Evolutionary conservation across 2,888 invertebrate genomes (phyloP).

Genomic region (Ctenicera cuprea): DNA sequence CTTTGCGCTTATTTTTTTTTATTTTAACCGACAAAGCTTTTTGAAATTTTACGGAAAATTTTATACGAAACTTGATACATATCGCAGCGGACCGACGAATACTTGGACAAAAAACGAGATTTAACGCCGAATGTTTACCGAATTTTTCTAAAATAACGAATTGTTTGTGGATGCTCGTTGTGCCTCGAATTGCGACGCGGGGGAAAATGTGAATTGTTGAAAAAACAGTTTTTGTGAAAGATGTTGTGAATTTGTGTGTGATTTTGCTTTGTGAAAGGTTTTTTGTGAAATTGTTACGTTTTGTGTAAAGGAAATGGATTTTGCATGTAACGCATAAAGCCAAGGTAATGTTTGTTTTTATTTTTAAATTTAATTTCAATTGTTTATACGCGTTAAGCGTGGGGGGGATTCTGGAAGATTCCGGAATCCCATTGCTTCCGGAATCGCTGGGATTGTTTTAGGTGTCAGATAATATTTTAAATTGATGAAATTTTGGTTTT

Average conservation of each 20-base stretch:
- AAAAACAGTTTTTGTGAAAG: conserved; percentile 36
- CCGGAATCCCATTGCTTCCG: no score
- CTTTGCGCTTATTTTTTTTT: conserved; percentile 36
- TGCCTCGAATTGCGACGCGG: conserved; percentile 35
- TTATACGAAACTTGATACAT: conserved; percentile 26
- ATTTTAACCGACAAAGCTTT: conserved; percentile 16
- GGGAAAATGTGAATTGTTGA: conserved; percentile 44
- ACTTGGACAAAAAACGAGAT: neutral
- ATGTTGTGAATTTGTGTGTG: conserved; percentile 43
- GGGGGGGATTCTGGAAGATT: neutral
- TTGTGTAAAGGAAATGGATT: conserved; percentile 40
- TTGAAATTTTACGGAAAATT: conserved; percentile 22
- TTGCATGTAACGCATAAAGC: conserved; percentile 43
- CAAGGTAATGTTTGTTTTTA: conserved; percentile 22
- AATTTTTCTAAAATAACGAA: conserved; percentile 22
- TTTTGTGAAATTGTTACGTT: conserved; percentile 7
- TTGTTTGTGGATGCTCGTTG: conserved; percentile 30
- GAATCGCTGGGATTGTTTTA: no score
- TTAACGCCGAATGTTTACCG: neutral
- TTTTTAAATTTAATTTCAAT: neutral
- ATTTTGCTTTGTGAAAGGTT: conserved; percentile 21
- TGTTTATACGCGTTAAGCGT: neutral
- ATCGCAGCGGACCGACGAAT: conserved; percentile 11
- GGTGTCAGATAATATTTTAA: no score
- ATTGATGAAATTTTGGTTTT: no score